A percentile compares a stretch with the other conserved stretches of the same genome.
Evolutionary conservation across 1,140 invertebrate genomes (phyloP).

Genomic region (Drosophila triauraria): DNA sequence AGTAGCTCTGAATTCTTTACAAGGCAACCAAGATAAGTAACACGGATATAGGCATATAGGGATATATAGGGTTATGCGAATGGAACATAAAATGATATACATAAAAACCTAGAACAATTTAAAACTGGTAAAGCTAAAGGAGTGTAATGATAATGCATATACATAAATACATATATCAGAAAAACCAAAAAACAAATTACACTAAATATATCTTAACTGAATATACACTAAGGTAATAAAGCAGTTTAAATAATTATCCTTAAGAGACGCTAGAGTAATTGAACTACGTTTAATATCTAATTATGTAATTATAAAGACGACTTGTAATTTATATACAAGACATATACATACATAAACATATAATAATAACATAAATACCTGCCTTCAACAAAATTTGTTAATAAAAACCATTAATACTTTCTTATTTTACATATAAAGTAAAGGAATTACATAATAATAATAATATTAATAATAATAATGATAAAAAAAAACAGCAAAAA

Average conservation of each 20-base stretch:
- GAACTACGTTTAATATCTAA: slow-evolving; percentile 64
- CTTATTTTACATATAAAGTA: slow-evolving; percentile 82
- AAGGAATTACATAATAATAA: slow-evolving; percentile 79
- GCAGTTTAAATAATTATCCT: slow-evolving; percentile 65
- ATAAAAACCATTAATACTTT: slow-evolving; percentile 81
- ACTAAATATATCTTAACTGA: slow-evolving; percentile 62
- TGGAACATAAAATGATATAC: slow-evolving; percentile 14
- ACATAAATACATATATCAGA: slow-evolving; percentile 33
- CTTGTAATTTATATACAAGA: slow-evolving; percentile 81
- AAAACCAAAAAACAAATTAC: slow-evolving; percentile 42
- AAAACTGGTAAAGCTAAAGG: slow-evolving; percentile 41
- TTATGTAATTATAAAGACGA: slow-evolving; percentile 74
- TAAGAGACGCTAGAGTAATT: slow-evolving; percentile 74
- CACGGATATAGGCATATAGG: slow-evolving; percentile 12
- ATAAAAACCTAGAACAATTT: slow-evolving; percentile 55
- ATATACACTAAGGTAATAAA: slow-evolving; percentile 69
- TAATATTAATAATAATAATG: slow-evolving; percentile 4
- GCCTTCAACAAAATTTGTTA: slow-evolving; percentile 81
- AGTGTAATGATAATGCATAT: slow-evolving; percentile 49
- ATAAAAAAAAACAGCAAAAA: slow-evolving; percentile 21
- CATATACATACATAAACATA: slow-evolving; percentile 72
- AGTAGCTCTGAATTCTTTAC: slow-evolving; percentile 66
- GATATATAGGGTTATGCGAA: slow-evolving; percentile 5
- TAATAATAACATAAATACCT: slow-evolving; percentile 82
- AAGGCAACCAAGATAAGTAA: slow-evolving; percentile 33